phyloP scores from a whole-genome alignment of 2,113 vertebrate genomes.

The Suricata suricatta region DNA sequence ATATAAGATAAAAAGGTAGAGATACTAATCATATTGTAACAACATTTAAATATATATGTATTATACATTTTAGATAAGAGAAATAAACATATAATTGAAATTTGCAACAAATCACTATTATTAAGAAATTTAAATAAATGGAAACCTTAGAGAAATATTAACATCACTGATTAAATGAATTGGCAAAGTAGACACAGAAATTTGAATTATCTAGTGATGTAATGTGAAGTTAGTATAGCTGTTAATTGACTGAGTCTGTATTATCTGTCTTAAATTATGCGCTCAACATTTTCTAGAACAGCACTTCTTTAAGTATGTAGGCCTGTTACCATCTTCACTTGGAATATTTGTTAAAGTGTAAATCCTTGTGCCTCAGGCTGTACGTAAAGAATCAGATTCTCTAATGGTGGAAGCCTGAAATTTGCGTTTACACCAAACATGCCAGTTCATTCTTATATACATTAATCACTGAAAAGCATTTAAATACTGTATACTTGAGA shows the following conservation, averaged over 20 bases:
- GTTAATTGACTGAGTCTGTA: not conserved
- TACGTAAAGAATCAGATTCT: not conserved
- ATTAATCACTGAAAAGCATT: not conserved
- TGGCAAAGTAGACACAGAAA: not conserved
- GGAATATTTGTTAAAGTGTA: not conserved
- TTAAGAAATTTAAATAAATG: not conserved
- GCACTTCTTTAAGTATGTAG: not conserved
- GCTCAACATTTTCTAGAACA: not conserved
- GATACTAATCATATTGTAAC: not conserved
- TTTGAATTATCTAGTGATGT: not conserved
- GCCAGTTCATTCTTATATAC: not conserved
- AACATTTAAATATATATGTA: not conserved
- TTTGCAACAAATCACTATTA: not conserved
- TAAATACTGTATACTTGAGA: not conserved
- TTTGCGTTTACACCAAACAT: not conserved
- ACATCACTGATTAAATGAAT: not conserved
- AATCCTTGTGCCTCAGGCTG: not conserved
- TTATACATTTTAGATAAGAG: not conserved
- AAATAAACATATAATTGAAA: not conserved
- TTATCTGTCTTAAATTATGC: not conserved
- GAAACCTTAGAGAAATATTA: not conserved
- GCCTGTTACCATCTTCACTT: not conserved
- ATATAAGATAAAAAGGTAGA: not conserved
- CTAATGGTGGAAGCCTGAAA: not conserved
- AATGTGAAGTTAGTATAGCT: not conserved